phyloP scores from a whole-genome alignment of 2,113 vertebrate species.

The Lonchura striata region DNA sequence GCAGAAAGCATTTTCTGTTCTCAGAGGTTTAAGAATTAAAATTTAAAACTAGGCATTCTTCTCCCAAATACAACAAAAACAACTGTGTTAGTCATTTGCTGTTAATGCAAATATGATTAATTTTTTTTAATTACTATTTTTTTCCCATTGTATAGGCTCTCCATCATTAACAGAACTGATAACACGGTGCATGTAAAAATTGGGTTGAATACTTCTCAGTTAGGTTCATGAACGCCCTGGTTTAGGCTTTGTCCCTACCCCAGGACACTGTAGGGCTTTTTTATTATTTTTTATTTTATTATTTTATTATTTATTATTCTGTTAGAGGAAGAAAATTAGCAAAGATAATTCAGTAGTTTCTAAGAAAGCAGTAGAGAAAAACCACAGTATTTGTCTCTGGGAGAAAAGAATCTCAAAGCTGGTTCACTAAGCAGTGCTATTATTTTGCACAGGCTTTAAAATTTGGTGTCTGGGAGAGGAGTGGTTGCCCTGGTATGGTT shows the following conservation, averaged over 20 bases:
- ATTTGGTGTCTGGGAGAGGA: neutral
- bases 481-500: neutral
- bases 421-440: neutral
- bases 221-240: neutral
- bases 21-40: neutral
- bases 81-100: accelerated
- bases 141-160: neutral
- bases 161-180: neutral
- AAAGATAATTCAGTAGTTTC: neutral
- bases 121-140: neutral
- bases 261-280: neutral
- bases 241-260: too few relatives aligned
- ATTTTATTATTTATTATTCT: too few relatives aligned
- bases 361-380: neutral
- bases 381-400: neutral
- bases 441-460: neutral
- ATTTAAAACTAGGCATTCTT: neutral
- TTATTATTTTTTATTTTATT: too few relatives aligned
- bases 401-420: neutral
- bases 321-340: neutral
- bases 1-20: neutral
- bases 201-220: neutral
- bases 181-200: neutral
- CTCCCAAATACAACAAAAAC: neutral
- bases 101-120: neutral